Percentiles rank a stretch among this genome's conserved stretches.
phyloP scores from a whole-genome alignment of 30 jellyfish, hydroid and myxozoan species.

The Cassiopea xamachana region DNA sequence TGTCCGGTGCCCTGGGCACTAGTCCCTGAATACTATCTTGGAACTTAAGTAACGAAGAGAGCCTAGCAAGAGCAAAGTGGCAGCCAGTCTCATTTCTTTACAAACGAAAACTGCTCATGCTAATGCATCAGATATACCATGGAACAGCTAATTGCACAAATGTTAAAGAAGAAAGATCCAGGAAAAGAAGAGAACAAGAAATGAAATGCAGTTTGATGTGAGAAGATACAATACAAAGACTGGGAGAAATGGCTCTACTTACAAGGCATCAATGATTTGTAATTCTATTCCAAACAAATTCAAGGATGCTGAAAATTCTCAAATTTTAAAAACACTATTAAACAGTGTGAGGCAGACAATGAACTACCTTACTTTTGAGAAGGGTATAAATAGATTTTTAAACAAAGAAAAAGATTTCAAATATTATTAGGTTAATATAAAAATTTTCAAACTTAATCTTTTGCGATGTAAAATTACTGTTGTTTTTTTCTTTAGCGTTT shows the following conservation, averaged over 20 bases:
- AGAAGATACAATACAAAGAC: not conserved
- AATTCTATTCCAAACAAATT: not conserved
- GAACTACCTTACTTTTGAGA: not conserved
- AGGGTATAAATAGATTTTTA: not conserved
- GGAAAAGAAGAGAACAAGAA: slow-evolving; percentile 49
- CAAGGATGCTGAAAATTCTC: not conserved
- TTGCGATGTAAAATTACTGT: not conserved
- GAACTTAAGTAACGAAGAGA: not conserved
- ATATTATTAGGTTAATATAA: too few relatives aligned
- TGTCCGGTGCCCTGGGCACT: not conserved
- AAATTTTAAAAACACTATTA: not conserved
- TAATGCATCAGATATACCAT: not conserved
- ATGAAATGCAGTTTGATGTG: slow-evolving; percentile 32
- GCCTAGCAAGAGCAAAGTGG: not conserved
- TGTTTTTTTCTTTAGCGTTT: not conserved
- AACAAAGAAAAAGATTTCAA: not conserved
- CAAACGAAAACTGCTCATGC: not conserved
- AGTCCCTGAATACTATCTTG: not conserved
- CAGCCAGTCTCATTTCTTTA: not conserved
- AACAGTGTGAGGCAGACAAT: not conserved
- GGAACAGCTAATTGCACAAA: not conserved
- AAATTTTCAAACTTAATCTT: not conserved
- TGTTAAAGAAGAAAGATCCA: slow-evolving; percentile 7
- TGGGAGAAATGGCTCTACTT: not conserved
- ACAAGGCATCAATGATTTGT: not conserved